Base-by-base conservation (phyloP, 1,140 invertebrate species). In the Drosophila lini region DNA sequence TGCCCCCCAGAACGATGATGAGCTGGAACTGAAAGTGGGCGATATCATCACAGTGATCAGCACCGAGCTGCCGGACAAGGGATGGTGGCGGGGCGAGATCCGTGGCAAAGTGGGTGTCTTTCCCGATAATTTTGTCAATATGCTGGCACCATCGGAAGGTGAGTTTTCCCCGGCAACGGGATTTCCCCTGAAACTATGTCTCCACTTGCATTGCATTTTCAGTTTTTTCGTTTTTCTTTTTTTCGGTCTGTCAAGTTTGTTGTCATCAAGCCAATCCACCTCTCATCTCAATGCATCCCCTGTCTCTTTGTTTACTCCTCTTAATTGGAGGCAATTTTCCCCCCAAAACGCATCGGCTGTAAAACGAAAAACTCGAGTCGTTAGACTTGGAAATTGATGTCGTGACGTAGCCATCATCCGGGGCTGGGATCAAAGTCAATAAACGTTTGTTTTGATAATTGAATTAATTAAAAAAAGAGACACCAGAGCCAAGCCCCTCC, bases 51-150 rank as follows among this genome's bases (percentile, higher is more conserved):
- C 95, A 8, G 94, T 99, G 61, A 92, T 99, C 38, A 96, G 95
- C 34, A 97, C 96, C 94, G 96, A 98, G 81, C 95, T 97, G 40
- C 97, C 97, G 47, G 98, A 99, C 93, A 96, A 97, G 74, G 98
- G 98, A 42, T 99, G 98, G 98, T 99, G 98, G 98, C 96, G 96
- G 92, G 98, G 98, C 52, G 98, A 99, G 93, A 81, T 98, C 0
- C 95, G 96, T 74, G 98, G 98, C 32, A 95, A 95, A 91, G 93
- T 97, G 56, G 98, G 98, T 1, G 94, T 99, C 3, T 99, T 99
- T 92, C 98, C 98, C 5, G 98, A 99, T 91, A 99, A 99, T 94
- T 99, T 99, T 94, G 97, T 98, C 7, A 95, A 96, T 90, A 70
- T 97, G 5, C 92, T 94, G 69, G 50, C 88, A 11, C 93, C 94